Base-by-base conservation (phyloP, 1,140 invertebrate genomes). In the Eriocheir sinensis region DNA sequence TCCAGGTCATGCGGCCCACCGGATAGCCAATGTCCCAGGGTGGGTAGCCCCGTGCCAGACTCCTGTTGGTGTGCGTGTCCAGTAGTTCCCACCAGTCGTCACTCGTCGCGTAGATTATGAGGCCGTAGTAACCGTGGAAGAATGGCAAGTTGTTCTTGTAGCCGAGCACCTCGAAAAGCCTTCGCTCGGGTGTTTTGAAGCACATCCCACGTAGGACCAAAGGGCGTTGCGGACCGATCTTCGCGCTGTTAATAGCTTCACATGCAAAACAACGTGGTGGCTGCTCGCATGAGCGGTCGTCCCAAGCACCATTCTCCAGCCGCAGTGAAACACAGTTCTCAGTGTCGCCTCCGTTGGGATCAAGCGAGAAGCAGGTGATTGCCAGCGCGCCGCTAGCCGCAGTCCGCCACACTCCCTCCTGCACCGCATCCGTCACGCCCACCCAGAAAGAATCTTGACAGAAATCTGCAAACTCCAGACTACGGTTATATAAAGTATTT, bases 381-480 rank as follows among this genome's bases (percentile, higher is more conserved):
- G 92, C 38, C 60, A 72, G 15, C 41, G 32, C 40, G 32, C 44
- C 41, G 83, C 41, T 85, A 6, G 32, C 83, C 27, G 83, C 83
- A 1, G 34, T 48, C 36, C 85, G 53, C 92, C 92, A 93, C 44
- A 88, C 83, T 32, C 92, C 92, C 83, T 93, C 92, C 30, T 88
- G 15, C 3, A 8, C 81, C 17, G 44, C 83, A 34, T 93, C 92
- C 8, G 92, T 53, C 30, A 93, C 38, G 21, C 92, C 92, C 3
- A 93, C 44, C 92, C 92, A 93, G 44, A 93, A 93, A 2, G 92
- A 93, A 17, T 88, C 36, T 27, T 83, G 92, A 32, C 92, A 93
- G 17, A 72, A 27, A n/a, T 40, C 60, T 0, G 41, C 44, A 36
- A 93, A 93, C 44, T 27, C 81, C 15, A 88, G 53, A 40, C 81